phyloP scores from a whole-genome alignment of 1,140 invertebrate species.

The Drosophila ogumai region DNA sequence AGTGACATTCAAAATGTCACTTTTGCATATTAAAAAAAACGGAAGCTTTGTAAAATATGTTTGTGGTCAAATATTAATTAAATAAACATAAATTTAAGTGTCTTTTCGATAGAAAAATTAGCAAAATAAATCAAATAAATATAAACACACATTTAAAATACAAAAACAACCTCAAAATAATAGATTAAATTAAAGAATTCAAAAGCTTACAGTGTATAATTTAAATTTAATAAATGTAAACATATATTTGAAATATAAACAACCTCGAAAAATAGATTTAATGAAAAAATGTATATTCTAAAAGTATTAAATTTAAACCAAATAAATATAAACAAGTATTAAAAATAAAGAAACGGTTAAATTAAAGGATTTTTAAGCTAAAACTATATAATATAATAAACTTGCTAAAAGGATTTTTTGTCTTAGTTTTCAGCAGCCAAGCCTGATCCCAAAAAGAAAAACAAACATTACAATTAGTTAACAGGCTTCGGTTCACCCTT shows the following conservation, averaged over 20 bases:
- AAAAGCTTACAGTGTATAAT: no score
- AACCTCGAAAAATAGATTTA: no score
- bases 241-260: no score
- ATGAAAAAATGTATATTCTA: no score
- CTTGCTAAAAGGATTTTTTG: no score
- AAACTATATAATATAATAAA: no score
- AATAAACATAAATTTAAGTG: neutral
- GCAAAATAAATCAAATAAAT: neutral
- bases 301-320: neutral
- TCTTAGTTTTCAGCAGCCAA: neutral
- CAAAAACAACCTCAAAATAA: neutral
- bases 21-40: neutral
- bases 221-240: no score
- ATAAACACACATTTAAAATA: neutral
- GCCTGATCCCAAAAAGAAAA: neutral
- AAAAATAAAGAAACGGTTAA: no score
- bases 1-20: neutral
- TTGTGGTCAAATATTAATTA: constrained; percentile 3
- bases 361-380: no score
- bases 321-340: no score
- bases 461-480: neutral
- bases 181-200: neutral
- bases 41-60: neutral
- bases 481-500: neutral
- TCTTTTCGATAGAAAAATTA: neutral